Evolutionary conservation across 2,888 invertebrate species (phyloP), one percentile per base, ranked within the genome.

Genomic region (Drosophila tanythrix): DNA sequence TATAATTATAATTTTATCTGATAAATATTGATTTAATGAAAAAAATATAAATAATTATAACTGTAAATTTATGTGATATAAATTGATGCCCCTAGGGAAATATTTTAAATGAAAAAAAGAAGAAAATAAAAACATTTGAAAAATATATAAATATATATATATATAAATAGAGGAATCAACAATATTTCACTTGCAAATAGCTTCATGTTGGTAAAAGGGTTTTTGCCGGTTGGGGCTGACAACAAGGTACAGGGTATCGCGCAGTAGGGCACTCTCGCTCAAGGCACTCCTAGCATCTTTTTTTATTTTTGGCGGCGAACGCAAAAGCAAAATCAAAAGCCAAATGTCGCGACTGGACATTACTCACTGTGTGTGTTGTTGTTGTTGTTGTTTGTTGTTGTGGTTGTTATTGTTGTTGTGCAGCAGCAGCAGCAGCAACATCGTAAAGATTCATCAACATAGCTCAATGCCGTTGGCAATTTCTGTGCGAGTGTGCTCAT

Each of bases 341-440:
- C 78, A 48, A 81, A 75, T 83, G 62, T 74, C 80, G 73, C 76
- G 65, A 43, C 78, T 80, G 78, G 69, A 80, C 78, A 76, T 69
- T 36, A 56, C 35, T 72, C 52, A 74, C 64, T 74, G 51, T 74
- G 60, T 53, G 35, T 31, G 29, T 3, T 36, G 25, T 11, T 36
- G 25, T 51, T 52, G 21, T 31, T 33, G 33, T 11, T 57, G 29
- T 18, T 4, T 40, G 38, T 36, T 57, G 27, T 38, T 11, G 18
- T 35, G 29, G 38, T 36, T 15, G 38, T 10, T 18, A 18, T 36
- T 40, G 38, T 40, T 18, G 36, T 27, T 18, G 35, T 15, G 7
- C 18, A 25, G 21, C 48, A 48, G 15, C 48, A 36, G 13, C 51
- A 48, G 15, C 48, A 36, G 15, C 59, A 59, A n/a, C 52, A 69